Evolutionary conservation across 2,888 invertebrate genomes (phyloP), one percentile per base, ranked within the genome.

Genomic region (Eupithecia centaureata): DNA sequence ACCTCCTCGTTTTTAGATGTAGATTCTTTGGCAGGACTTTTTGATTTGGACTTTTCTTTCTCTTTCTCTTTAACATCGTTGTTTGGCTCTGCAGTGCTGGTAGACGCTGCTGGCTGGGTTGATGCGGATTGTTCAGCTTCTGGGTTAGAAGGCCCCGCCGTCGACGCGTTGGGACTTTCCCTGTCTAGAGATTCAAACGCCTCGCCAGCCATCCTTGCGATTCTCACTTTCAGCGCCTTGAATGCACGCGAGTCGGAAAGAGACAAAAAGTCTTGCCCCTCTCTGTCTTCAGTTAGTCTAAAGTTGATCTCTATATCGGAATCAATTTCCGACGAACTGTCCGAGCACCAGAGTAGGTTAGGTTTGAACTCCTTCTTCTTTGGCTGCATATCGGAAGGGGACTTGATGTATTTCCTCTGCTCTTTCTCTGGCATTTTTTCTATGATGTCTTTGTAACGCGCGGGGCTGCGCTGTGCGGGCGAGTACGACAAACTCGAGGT

Each of bases 401-500:
- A 90, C 73, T 87, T 88, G 32, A 91, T 90, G 75, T 94, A 93
- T 82, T 93, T 92, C 51, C 93, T 90, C 74, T 93, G 92, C 73
- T 94, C 94, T 77, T 94, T 94, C 69, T 94, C 94, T 0, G 94
- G 94, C 54, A 94, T 80, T 71, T 90, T 93, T 62, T 95, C 94
- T 38, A 95, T 88, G 52, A 95, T 94, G 71, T 96, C 96, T 30
- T 92, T 94, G 81, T 96, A 96, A 0, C 95, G 93, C 77, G 96
- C 96, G 0, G 96, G 95, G 85, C 95, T 94, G 18, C 95, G 93
- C 2, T 95, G 92, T 0, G 95, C 95, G 0, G 96, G 96, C 0
- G 96, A 96, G 77, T 96, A 96, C 76, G 96, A 96, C 61, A 96
- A 85, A 72, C 94, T 94, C 13, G 94, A 94, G 0, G 93, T 91